phyloP scores from a whole-genome alignment of 30 jellyfish, hydroid and myxozoan species.

The Rhopilema esculentum region DNA sequence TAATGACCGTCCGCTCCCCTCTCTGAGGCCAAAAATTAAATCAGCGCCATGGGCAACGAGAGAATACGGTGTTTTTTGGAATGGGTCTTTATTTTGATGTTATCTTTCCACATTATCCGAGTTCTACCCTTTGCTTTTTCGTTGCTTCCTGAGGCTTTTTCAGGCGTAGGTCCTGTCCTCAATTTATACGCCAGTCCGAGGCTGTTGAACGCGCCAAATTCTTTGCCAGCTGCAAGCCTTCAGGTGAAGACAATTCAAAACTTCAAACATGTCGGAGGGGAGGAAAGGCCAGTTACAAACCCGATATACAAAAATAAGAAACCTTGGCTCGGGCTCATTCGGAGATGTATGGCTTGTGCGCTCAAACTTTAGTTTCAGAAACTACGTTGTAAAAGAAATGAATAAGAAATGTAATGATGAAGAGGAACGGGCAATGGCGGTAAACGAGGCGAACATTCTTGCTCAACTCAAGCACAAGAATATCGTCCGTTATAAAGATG shows the following conservation, averaged over 20 bases:
- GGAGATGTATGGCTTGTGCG: conserved; percentile 80
- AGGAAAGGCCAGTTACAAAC: neutral
- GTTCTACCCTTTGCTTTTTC: too few species aligned
- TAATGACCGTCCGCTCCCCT: too few species aligned
- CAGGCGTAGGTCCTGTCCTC: too few species aligned
- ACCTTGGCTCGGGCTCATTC: conserved; percentile 76
- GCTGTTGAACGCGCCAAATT: neutral
- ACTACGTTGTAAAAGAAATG: conserved; percentile 75
- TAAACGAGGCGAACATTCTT: conserved; percentile 79
- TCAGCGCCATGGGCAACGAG: too few species aligned
- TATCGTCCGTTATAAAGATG: conserved; percentile 74
- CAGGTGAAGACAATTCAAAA: neutral
- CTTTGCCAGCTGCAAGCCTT: neutral
- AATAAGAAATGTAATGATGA: conserved; percentile 28
- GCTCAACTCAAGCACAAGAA: conserved; percentile 80
- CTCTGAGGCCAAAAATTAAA: too few species aligned
- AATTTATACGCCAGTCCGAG: neutral
- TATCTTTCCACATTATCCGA: too few species aligned
- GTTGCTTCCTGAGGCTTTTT: too few species aligned
- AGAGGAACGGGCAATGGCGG: conserved; percentile 59
- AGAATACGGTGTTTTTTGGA: too few species aligned
- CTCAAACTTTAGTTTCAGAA: conserved; percentile 49
- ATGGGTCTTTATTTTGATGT: too few species aligned
- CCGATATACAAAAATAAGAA: conserved; percentile 42
- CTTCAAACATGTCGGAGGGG: conserved; percentile 10